phyloP scores from a whole-genome alignment of 2,888 invertebrate species.

The Amblyjoppa fuscipennis region DNA sequence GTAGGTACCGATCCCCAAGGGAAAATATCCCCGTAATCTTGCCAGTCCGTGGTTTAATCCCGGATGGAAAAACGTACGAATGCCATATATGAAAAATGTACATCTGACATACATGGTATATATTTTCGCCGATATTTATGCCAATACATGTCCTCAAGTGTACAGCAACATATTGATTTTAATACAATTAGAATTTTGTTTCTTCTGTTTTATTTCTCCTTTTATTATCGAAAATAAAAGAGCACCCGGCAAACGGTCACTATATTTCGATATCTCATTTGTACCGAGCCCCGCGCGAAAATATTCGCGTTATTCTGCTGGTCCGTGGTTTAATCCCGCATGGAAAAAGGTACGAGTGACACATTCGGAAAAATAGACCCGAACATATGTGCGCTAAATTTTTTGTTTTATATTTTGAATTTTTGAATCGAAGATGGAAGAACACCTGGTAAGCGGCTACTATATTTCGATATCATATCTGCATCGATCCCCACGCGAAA shows the following conservation, averaged over 20 bases:
- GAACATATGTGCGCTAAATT: too few relatives aligned
- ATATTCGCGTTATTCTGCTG: neutral
- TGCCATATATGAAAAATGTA: too few relatives aligned
- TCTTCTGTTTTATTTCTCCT: neutral
- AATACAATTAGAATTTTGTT: conserved; percentile 2
- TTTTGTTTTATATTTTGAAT: too few relatives aligned
- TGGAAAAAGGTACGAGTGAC: neutral
- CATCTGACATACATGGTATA: too few relatives aligned
- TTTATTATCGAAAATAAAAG: neutral
- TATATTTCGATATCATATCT: too few relatives aligned
- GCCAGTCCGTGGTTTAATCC: neutral
- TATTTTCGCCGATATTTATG: too few relatives aligned
- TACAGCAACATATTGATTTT: too few relatives aligned
- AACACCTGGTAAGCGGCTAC: too few relatives aligned
- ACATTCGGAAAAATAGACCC: too few relatives aligned
- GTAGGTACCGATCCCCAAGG: neutral
- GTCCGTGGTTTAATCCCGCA: neutral
- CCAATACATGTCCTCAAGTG: too few relatives aligned
- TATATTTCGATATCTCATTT: neutral
- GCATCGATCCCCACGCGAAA: too few relatives aligned
- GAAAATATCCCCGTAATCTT: neutral
- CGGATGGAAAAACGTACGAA: neutral
- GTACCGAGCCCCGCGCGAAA: neutral
- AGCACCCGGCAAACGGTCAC: neutral
- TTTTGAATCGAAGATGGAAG: too few relatives aligned